These are phyloP conservation scores for Diorhabda sublineata DNA, from an alignment of 1,140 invertebrate genomes.

Conservation along the genomic window DNA sequence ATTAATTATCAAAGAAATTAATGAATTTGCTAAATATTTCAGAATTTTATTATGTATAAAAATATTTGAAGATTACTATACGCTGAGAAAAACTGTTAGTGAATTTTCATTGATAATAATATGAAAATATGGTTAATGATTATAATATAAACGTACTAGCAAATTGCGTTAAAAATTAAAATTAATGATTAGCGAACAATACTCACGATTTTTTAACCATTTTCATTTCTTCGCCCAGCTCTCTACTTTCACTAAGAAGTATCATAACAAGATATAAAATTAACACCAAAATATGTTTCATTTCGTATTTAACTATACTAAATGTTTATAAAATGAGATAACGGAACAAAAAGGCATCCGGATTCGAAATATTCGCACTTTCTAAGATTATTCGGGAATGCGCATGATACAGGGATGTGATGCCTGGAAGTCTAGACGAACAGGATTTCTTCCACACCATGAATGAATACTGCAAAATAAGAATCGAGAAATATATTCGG, in stretches of 20 bases:
- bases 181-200: not conserved
- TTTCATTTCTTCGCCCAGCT: not conserved
- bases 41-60: too few species aligned
- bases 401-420: not conserved
- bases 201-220: not conserved
- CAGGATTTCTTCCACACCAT: not conserved
- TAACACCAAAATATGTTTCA: not conserved
- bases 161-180: too few species aligned
- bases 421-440: slow-evolving; percentile 6
- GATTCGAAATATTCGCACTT: not conserved
- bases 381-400: not conserved
- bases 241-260: not conserved
- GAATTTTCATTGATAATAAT: not conserved
- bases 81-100: too few species aligned
- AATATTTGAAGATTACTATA: too few species aligned
- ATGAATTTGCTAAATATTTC: too few species aligned
- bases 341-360: slow-evolving; percentile 6
- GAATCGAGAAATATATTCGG: slow-evolving; percentile 1
- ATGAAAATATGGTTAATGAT: not conserved
- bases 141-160: not conserved
- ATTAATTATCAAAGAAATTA: too few species aligned
- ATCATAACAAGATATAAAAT: not conserved
- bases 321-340: not conserved
- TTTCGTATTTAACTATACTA: not conserved
- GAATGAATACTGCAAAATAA: not conserved